phyloP scores from a whole-genome alignment of 2,113 vertebrate genomes.

The Bungarus multicinctus region DNA sequence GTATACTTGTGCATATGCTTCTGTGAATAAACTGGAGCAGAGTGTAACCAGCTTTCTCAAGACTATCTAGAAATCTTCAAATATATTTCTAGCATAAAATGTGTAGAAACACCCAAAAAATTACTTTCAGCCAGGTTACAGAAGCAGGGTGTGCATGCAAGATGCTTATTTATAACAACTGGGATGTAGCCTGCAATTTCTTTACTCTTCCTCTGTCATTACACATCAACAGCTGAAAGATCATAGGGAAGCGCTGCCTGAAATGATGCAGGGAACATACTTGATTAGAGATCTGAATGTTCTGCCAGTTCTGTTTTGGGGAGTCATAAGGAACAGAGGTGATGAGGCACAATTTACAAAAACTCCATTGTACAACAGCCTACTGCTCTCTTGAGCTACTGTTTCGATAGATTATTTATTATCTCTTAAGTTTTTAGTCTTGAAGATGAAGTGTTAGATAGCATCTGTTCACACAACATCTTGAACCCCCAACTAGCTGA shows the following conservation, averaged over 20 bases:
- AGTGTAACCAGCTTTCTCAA: neutral
- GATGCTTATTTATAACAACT: slow-evolving; percentile 55
- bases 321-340: neutral
- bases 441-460: neutral
- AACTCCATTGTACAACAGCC: neutral
- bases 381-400: neutral
- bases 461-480: neutral
- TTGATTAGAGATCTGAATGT: slow-evolving; percentile 58
- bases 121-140: slow-evolving; percentile 43
- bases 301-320: slow-evolving; percentile 31
- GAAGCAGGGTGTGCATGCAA: slow-evolving; percentile 41
- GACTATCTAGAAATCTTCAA: slow-evolving; percentile 11
- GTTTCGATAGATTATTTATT: neutral
- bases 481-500: neutral
- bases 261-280: slow-evolving; percentile 50
- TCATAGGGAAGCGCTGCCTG: slow-evolving; percentile 48
- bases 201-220: slow-evolving; percentile 59
- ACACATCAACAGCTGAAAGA: slow-evolving; percentile 50
- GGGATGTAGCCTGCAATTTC: slow-evolving; percentile 59
- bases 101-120: slow-evolving; percentile 13
- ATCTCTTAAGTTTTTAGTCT: neutral
- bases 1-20: neutral
- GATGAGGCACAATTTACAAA: neutral
- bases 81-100: slow-evolving; percentile 13
- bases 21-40: neutral